Evolutionary conservation across 2,888 invertebrate genomes (phyloP), one percentile per base, ranked within the genome.

Genomic region (Automeris io): DNA sequence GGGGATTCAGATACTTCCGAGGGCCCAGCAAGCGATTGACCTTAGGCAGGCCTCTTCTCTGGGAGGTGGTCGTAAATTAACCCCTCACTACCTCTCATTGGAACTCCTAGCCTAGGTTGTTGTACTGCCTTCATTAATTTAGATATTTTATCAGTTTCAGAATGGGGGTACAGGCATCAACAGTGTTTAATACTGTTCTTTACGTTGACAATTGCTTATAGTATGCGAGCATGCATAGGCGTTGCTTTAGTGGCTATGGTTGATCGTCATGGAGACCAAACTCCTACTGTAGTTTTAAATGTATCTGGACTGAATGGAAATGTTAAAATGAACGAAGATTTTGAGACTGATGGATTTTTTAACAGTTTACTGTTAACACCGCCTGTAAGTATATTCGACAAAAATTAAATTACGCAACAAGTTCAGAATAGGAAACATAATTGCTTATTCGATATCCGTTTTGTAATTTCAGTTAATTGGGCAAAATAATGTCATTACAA

Each of bases 231-330:
- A 0, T 90, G 89, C 45, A 85, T 92, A 64, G 91, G 91, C 0
- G 90, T 92, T 0, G 89, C 90, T 0, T 70, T 92, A 13, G 91
- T 92, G 0, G 91, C 90, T 1, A 92, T 92, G 91, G 70, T 69
- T 0, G 49, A 58, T 9, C 48, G 45, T 13, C 45, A 52, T 1
- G 26, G 18, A 7, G 31, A 19, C 1, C 23, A 18, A 8, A 5
- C 24, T 11, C 23, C 32, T 1, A 31, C 12, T n/a, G 22, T 9
- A 6, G 11, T 9, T 18, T 25, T 24, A 6, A 26, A 8, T 11
- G 8, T 3, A 25, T 39, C 33, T 13, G 3, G 11, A 16, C 19
- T 12, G n/a, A 5, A 8, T 5, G 7, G 3, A n/a, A 33, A 5
- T 12, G 12, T 8, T 2, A 39, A 45, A 35, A 26, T 8, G 5